Conservation (phyloP, 2,797 vertebrate genomes). For the Pipistrellus pygmaeus region DNA sequence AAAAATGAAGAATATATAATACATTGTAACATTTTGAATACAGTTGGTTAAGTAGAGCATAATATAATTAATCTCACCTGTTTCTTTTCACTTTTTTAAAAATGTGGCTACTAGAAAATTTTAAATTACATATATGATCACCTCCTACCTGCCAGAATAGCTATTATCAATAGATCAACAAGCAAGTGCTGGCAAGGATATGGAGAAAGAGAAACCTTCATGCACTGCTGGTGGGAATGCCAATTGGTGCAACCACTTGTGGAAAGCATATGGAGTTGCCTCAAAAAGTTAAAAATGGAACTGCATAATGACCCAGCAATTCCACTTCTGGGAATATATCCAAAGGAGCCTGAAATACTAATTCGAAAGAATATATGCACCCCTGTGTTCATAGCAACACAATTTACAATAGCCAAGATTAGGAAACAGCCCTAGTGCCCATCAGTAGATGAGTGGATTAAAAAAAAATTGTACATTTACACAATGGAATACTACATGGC, state of each 20-base stretch:
- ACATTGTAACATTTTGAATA: neutral
- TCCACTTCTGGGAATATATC: neutral
- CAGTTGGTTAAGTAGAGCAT: neutral
- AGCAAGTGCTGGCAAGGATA: neutral
- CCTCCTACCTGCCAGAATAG: neutral
- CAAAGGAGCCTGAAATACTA: neutral
- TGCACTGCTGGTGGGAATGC: neutral
- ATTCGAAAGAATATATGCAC: neutral
- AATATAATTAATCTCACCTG: neutral
- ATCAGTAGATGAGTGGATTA: neutral
- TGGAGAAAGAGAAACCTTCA: neutral
- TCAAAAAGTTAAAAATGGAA: neutral
- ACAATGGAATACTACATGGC: neutral
- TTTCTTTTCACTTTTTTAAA: neutral
- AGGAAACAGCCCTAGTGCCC: neutral
- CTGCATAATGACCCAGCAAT: neutral
- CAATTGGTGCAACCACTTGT: neutral
- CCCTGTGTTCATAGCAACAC: neutral
- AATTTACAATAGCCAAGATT: neutral
- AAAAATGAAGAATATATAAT: neutral
- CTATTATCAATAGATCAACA: neutral
- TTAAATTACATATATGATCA: neutral
- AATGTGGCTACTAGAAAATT: neutral
- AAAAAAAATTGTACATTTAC: neutral
- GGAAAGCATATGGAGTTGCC: neutral